A percentile compares a stretch with the other conserved stretches of the same genome.
phyloP scores from a whole-genome alignment of 2,113 vertebrate genomes.

The Pelobates fuscus region DNA sequence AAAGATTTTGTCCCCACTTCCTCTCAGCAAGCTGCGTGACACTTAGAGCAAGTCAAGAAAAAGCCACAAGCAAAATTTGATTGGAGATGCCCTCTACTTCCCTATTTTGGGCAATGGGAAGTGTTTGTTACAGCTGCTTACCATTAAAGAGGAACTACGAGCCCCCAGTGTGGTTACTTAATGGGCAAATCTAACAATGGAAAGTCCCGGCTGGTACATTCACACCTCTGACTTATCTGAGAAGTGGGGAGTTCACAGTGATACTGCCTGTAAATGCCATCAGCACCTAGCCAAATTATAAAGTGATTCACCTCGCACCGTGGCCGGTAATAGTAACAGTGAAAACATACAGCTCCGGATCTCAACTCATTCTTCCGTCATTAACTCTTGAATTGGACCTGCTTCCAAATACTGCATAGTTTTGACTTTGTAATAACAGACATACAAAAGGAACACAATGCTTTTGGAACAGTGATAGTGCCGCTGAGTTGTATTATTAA shows the following conservation, averaged over 20 bases:
- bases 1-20: background rate
- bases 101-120: conserved; percentile 18
- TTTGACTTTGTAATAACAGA: no score
- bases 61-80: background rate
- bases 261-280: background rate
- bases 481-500: no score
- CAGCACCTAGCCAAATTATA: no score
- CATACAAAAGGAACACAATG: background rate
- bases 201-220: conserved; percentile 30
- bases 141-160: conserved; percentile 28
- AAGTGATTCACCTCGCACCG: no score
- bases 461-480: no score
- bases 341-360: no score
- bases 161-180: conserved; percentile 10
- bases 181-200: conserved; percentile 8
- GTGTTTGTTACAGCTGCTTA: conserved; percentile 24
- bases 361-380: no score
- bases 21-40: background rate
- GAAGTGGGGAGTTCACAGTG: background rate
- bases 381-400: no score
- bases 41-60: background rate
- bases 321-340: no score
- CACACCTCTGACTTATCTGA: background rate
- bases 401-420: no score
- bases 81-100: background rate